These are phyloP conservation scores for Phyllostomus discolor DNA, from an alignment of 2,113 vertebrate species.

Conservation along the genomic window DNA sequence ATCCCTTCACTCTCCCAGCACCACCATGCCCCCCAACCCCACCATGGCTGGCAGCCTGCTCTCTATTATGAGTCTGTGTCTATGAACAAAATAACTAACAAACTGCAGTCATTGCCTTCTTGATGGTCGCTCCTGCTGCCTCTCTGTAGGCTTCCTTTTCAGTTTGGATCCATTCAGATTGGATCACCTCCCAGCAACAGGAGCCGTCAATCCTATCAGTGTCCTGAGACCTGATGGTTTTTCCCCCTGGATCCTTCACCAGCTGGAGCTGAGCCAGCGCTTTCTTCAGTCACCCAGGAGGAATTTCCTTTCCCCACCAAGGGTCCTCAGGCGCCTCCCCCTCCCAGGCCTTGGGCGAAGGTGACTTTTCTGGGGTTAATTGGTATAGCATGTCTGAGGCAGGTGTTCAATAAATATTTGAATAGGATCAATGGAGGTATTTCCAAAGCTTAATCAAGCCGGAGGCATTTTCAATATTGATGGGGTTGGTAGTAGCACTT, in stretches of 20 bases:
- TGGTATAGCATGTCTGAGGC: background rate
- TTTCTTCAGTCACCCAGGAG: background rate
- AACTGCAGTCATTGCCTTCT: background rate
- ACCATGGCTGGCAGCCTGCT: too few relatives aligned
- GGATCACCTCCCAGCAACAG: background rate
- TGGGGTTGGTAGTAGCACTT: slow-evolving; percentile 16
- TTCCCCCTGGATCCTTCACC: background rate
- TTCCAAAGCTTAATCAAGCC: slow-evolving; percentile 40
- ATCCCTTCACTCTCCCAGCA: too few relatives aligned
- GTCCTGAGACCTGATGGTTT: background rate
- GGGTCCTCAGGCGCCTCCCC: background rate
- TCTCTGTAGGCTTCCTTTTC: background rate
- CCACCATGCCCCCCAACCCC: too few relatives aligned
- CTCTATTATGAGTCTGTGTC: too few relatives aligned
- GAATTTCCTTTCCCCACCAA: background rate
- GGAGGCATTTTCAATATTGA: slow-evolving; percentile 19
- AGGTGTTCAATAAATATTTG: slow-evolving; percentile 39
- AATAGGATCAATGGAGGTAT: slow-evolving; percentile 27
- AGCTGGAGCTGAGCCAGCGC: background rate
- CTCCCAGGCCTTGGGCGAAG: background rate
- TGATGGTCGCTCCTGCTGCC: too few relatives aligned
- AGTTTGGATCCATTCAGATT: background rate
- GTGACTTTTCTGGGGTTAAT: slow-evolving; percentile 34
- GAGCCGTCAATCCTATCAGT: background rate
- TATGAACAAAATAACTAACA: too few relatives aligned